A percentile compares a stretch with the other conserved stretches of the same genome.
phyloP scores from a whole-genome alignment of 1,140 invertebrate genomes.

The Bombus sibiricus region DNA sequence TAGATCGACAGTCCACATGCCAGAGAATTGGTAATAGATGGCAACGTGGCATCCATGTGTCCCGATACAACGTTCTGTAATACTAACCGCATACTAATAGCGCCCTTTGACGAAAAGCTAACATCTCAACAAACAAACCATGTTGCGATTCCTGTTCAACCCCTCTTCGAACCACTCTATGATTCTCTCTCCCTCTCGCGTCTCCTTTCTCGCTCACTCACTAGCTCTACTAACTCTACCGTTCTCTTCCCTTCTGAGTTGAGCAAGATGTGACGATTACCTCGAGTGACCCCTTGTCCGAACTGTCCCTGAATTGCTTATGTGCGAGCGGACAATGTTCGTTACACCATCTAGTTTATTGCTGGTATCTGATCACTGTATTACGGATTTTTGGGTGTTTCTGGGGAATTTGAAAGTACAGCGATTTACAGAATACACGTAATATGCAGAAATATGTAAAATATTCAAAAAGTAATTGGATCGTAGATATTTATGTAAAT shows the following conservation, averaged over 20 bases:
- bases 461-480: not conserved
- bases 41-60: slow-evolving; percentile 34
- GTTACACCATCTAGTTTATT: not conserved
- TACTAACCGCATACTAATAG: slow-evolving; percentile 78
- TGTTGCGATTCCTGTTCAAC: slow-evolving; percentile 56
- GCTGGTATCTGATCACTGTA: not conserved
- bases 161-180: slow-evolving; percentile 10
- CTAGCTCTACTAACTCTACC: not conserved
- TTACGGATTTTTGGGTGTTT: no score
- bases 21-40: slow-evolving; percentile 63
- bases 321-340: not conserved
- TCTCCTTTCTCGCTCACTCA: not conserved
- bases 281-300: not conserved
- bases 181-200: not conserved
- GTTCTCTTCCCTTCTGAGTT: not conserved
- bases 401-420: no score
- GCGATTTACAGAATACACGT: not conserved
- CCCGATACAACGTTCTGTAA: slow-evolving; percentile 60
- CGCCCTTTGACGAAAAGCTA: slow-evolving; percentile 77
- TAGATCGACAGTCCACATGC: slow-evolving; percentile 43
- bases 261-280: not conserved
- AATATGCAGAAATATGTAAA: not conserved
- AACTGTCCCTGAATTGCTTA: not conserved
- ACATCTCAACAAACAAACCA: slow-evolving; percentile 71
- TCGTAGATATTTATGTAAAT: not conserved